phyloP scores from a whole-genome alignment of 2,797 vertebrate genomes.

The Crocidura indochinensis region DNA sequence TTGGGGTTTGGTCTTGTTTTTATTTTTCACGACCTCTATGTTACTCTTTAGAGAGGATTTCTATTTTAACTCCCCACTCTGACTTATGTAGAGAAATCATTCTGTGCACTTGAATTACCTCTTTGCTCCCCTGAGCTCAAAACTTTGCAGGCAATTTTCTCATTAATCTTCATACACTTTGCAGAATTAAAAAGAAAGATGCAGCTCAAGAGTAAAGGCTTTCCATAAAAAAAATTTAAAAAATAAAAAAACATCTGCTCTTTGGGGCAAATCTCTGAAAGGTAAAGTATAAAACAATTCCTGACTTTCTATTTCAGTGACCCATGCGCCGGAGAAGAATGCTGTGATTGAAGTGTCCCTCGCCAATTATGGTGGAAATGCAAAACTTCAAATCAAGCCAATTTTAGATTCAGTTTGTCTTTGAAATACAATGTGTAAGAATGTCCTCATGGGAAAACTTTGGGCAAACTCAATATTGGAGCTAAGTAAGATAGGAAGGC shows the following conservation, averaged over 20 bases:
- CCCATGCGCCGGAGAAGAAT: not conserved
- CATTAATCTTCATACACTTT: constrained; percentile 64
- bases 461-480: no score
- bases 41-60: constrained; percentile 22
- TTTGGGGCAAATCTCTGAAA: constrained; percentile 33
- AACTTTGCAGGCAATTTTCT: constrained; percentile 69
- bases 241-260: constrained; percentile 47
- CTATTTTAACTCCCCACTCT: constrained; percentile 40
- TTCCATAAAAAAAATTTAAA: no score
- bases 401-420: not conserved
- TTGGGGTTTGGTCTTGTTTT: no score
- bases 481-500: not conserved
- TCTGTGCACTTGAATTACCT: constrained; percentile 30
- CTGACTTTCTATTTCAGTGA: not conserved
- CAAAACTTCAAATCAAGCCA: constrained; percentile 14
- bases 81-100: not conserved
- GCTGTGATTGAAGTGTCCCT: not conserved
- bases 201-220: constrained; percentile 50
- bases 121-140: constrained; percentile 29
- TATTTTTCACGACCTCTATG: not conserved
- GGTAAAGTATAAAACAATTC: constrained; percentile 26
- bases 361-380: not conserved
- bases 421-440: no score
- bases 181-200: not conserved
- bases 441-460: no score